Conservation (phyloP, 35 echinoderm and acorn worm species). For the Lytechinus variegatus region DNA sequence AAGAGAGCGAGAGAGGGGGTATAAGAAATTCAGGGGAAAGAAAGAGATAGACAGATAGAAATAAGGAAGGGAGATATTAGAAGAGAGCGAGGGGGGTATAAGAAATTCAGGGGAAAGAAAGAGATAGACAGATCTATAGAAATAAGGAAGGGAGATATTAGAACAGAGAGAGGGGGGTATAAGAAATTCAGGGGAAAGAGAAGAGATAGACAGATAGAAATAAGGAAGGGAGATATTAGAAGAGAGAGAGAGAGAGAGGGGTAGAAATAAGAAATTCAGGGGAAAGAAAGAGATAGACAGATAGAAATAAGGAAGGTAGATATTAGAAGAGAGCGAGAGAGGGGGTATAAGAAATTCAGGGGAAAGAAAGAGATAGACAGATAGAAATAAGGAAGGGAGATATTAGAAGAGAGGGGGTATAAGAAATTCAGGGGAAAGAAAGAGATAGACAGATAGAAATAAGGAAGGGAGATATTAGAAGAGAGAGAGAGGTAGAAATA, state of each 20-base stretch:
- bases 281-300: no score
- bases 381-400: no score
- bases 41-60: no score
- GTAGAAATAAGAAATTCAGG: not conserved
- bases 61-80: no score
- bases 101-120: not conserved
- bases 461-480: not conserved
- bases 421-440: no score
- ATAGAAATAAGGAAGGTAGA: no score
- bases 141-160: no score
- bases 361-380: no score
- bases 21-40: no score
- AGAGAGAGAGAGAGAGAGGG: not conserved
- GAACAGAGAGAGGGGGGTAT: not conserved
- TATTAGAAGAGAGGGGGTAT: no score
- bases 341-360: no score
- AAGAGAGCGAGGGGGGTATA: not conserved
- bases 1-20: not conserved
- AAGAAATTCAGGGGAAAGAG: not conserved
- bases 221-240: not conserved
- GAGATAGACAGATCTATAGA: not conserved
- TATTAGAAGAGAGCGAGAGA: no score
- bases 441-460: not conserved
- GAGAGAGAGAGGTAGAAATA: not conserved
- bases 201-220: not conserved